phyloP scores from a whole-genome alignment of 2,113 vertebrate species.

The Cephalopholis sonnerati region DNA sequence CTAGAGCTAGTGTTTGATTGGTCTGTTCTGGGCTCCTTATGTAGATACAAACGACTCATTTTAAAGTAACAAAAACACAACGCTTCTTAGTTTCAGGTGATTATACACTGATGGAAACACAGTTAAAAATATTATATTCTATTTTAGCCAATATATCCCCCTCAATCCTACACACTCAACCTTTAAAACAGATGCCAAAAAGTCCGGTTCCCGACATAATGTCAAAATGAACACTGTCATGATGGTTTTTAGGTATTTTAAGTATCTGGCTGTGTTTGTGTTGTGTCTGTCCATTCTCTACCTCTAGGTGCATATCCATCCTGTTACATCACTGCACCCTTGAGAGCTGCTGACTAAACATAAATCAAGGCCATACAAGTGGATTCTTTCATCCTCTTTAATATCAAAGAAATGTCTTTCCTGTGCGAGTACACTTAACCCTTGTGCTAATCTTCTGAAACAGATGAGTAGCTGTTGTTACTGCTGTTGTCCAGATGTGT shows the following conservation, averaged over 20 bases:
- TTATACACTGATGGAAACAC: no score
- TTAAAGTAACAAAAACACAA: no score
- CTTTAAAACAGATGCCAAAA: not conserved
- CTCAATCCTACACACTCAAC: no score
- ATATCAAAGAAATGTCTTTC: slow-evolving; percentile 61
- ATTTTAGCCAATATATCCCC: no score
- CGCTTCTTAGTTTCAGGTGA: no score
- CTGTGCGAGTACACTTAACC: slow-evolving; percentile 36
- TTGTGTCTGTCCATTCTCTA: slow-evolving; percentile 24
- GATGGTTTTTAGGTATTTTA: not conserved
- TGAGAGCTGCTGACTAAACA: slow-evolving; percentile 42
- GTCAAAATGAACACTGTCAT: no score
- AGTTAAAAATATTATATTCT: no score
- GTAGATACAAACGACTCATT: no score
- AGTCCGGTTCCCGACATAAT: no score
- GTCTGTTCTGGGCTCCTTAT: no score
- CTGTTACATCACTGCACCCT: slow-evolving; percentile 29
- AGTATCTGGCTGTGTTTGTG: slow-evolving; percentile 20
- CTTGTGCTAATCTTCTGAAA: slow-evolving; percentile 47
- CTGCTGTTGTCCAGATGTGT: slow-evolving; percentile 70
- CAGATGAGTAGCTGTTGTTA: slow-evolving; percentile 54
- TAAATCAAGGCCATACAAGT: slow-evolving; percentile 53
- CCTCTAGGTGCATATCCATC: slow-evolving; percentile 43
- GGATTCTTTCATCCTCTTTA: slow-evolving; percentile 49
- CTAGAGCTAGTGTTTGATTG: no score